Conservation (phyloP, 2,797 vertebrate genomes). For the Lates japonicus region DNA sequence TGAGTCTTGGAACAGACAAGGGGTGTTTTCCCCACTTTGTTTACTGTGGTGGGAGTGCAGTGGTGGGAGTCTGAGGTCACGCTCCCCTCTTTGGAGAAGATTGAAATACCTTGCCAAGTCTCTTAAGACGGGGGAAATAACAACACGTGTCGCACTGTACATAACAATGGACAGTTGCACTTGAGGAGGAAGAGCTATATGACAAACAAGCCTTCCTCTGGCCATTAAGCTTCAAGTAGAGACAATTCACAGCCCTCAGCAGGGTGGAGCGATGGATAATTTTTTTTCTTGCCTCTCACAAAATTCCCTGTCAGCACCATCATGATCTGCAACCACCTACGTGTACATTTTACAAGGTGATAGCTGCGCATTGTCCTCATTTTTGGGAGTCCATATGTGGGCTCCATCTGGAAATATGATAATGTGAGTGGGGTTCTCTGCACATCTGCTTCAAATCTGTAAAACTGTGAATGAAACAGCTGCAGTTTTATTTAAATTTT, state of each 20-base stretch:
- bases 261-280: not conserved
- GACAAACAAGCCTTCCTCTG: constrained; percentile 62
- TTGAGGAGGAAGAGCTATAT: constrained; percentile 58
- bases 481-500: constrained; percentile 23
- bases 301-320: not conserved
- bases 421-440: constrained; percentile 13
- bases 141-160: constrained; percentile 73
- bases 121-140: constrained; percentile 82
- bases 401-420: constrained; percentile 60
- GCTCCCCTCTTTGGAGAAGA: constrained; percentile 65
- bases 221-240: constrained; percentile 33
- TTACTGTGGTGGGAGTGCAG: constrained; percentile 65
- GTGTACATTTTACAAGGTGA: constrained; percentile 58
- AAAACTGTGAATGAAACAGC: constrained; percentile 32
- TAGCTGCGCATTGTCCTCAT: constrained; percentile 46
- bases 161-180: constrained; percentile 79
- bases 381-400: constrained; percentile 53
- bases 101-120: constrained; percentile 61
- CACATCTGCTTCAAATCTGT: constrained; percentile 65
- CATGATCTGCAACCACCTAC: constrained; percentile 3
- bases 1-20: constrained; percentile 15
- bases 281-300: constrained; percentile 14
- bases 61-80: constrained; percentile 57
- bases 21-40: constrained; percentile 62
- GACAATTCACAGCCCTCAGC: not conserved